Conservation (phyloP, 2,113 vertebrate species). For the Jaculus jaculus region DNA sequence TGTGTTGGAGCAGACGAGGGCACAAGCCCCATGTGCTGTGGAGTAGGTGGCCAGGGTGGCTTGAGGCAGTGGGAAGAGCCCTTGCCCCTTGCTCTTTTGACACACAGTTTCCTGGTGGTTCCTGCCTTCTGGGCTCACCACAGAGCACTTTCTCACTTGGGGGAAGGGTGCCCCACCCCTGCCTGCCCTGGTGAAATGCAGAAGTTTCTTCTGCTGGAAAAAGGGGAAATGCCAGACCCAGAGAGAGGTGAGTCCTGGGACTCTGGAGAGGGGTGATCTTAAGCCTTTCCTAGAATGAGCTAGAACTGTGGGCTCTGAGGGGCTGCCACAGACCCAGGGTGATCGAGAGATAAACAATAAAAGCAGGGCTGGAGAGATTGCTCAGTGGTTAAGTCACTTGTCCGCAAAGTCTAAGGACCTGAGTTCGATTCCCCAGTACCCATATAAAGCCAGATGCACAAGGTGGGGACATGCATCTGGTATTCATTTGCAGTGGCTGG, state of each 20-base stretch:
- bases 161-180: neutral
- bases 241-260: neutral
- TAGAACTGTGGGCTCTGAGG: neutral
- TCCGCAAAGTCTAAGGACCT: too few species aligned
- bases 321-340: neutral
- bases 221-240: neutral
- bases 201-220: neutral
- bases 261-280: neutral
- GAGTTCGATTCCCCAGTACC: too few species aligned
- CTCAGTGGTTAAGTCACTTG: too few species aligned
- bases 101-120: neutral
- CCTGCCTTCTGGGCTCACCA: neutral
- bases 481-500: too few species aligned
- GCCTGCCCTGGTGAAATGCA: neutral
- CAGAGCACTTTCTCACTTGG: neutral
- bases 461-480: too few species aligned
- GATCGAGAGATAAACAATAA: too few species aligned
- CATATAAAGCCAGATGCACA: too few species aligned
- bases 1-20: neutral
- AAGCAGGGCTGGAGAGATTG: too few species aligned
- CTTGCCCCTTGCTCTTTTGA: neutral
- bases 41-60: neutral
- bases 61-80: too few species aligned
- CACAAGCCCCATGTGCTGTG: too few species aligned
- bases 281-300: neutral